Evolutionary conservation across 2,888 invertebrate genomes (phyloP), one percentile per base, ranked within the genome.

Genomic region (Napeogenes inachia): DNA sequence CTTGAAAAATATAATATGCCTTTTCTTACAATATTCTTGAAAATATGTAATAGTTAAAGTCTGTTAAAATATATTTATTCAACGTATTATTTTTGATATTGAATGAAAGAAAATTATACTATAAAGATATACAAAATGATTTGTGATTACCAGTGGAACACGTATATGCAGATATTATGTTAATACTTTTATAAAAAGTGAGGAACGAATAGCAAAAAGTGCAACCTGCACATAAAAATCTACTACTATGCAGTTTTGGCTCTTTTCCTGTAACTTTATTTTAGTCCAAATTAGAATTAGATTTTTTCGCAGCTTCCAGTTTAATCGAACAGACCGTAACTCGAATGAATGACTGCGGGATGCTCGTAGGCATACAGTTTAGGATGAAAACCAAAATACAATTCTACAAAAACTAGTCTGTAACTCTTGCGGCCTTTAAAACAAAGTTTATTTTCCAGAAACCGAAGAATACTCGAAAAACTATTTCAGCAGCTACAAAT

Each of bases 321-420:
- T 70, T 72, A 75, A 77, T 79, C 75, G 76, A 77, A 75, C 75
- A 70, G 68, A 76, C 74, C 80, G 78, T 75, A 79, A 78, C 78
- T 70, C 75, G 71, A 76, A 76, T 79, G 78, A 81, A 81, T 78
- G 80, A 77, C 78, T 77, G 77, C 74, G 75, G 76, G 70, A 73
- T 73, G 75, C 78, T 76, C 75, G 71, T 72, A 66, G 72, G 73
- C 72, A 74, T 73, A 74, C 78, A 83, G 78, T 73, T 64, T 66
- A 45, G 76, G 74, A 71, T 70, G 30, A 75, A 77, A 81, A 82
- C 78, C 77, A 59, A 65, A 64, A 62, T 57, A 66, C 54, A 63
- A 42, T 12, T 35, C n/a, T 13, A 56, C 53, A 46, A n/a, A 53
- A 50, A 56, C 55, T 13, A 35, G 32, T 5, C 10, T 13, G 30